These are phyloP conservation scores for Adelphocoris suturalis DNA, from an alignment of 2,888 invertebrate species.

Conservation along the genomic window DNA sequence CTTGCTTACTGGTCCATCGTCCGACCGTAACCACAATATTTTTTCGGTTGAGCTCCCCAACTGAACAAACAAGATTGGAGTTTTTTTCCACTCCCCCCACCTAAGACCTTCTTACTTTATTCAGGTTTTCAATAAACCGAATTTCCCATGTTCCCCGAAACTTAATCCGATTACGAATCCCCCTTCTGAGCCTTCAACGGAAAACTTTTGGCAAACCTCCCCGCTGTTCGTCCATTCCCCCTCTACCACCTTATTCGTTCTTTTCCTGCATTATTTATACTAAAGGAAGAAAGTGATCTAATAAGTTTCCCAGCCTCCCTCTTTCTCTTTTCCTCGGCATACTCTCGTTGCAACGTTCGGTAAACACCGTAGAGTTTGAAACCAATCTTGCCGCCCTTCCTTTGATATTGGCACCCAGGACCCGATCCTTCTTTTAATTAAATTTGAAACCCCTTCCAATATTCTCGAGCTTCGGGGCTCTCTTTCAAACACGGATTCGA, in stretches of 20 bases:
- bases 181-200: constrained; percentile 33
- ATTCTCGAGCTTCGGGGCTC: constrained; percentile 9
- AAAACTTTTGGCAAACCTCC: constrained; percentile 42
- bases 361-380: constrained; percentile 70
- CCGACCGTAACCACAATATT: neutral
- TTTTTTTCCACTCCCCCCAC: constrained; percentile 31
- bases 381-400: constrained; percentile 68
- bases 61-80: neutral
- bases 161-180: constrained; percentile 67
- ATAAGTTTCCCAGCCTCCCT: constrained; percentile 56
- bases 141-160: constrained; percentile 62
- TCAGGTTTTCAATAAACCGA: constrained; percentile 63
- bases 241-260: neutral
- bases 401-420: constrained; percentile 67
- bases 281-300: constrained; percentile 70
- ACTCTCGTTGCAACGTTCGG: constrained; percentile 55
- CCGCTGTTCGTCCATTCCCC: constrained; percentile 20
- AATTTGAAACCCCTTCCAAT: constrained; percentile 55
- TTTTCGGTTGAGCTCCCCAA: neutral
- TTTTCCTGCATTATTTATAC: constrained; percentile 69
- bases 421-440: constrained; percentile 69
- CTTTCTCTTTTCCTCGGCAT: neutral
- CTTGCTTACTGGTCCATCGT: neutral
- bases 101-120: neutral
- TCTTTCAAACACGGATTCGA: constrained; percentile 40